These are phyloP conservation scores for Onychorhynchus coronatus DNA, from an alignment of 2,113 vertebrate species.

Conservation along the genomic window DNA sequence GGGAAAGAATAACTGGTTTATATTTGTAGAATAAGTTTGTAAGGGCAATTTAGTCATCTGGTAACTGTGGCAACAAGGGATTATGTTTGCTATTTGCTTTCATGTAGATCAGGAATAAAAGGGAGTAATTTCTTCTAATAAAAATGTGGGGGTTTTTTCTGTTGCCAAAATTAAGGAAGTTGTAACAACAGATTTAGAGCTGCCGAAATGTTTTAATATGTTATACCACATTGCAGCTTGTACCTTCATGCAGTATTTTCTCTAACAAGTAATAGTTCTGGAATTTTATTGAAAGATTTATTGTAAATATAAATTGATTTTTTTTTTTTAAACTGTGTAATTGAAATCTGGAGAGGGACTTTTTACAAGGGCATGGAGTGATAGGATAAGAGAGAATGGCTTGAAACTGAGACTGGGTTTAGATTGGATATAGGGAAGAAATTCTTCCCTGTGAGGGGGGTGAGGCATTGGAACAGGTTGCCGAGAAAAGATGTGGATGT, in stretches of 20 bases:
- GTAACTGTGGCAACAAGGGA: constrained; percentile 51
- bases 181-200: neutral
- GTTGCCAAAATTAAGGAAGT: constrained; percentile 30
- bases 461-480: neutral
- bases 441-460: neutral
- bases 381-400: neutral
- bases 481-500: neutral
- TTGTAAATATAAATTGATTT: neutral
- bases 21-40: constrained; percentile 38
- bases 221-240: neutral
- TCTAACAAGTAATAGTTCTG: neutral
- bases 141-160: neutral
- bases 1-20: neutral
- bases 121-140: neutral
- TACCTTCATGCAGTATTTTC: neutral
- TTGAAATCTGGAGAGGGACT: neutral
- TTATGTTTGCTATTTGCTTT: constrained; percentile 36
- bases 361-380: neutral
- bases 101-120: neutral
- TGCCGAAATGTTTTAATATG: neutral
- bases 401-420: neutral
- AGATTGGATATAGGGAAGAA: neutral
- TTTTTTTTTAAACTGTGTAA: neutral
- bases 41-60: neutral
- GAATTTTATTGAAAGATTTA: neutral